A percentile compares a stretch with the other conserved stretches of the same genome.
These are phyloP conservation scores for Tetranychus urticae DNA, from an alignment of 1,140 invertebrate species.

Conservation along the genomic window DNA sequence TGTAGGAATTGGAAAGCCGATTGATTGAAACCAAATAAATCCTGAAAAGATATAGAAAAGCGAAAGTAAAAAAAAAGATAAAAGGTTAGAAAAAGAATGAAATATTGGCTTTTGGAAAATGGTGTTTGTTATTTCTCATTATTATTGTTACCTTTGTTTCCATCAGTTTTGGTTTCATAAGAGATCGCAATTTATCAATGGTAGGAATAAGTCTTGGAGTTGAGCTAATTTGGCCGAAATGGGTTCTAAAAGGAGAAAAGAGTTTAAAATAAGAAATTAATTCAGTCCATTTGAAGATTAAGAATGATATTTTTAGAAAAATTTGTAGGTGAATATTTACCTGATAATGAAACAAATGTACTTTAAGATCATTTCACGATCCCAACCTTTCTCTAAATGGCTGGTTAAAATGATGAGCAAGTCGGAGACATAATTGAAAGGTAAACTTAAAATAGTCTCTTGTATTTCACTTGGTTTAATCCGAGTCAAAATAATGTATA, in stretches of 20 bases:
- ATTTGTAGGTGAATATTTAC: not conserved
- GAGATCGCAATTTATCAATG: slow-evolving; percentile 2
- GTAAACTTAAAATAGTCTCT: slow-evolving; percentile 58
- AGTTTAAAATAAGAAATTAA: not conserved
- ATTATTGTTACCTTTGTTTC: not conserved
- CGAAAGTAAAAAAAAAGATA: not conserved
- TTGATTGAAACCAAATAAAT: slow-evolving; percentile 63
- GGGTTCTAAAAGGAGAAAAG: not conserved
- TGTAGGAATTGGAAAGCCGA: slow-evolving; percentile 49
- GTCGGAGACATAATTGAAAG: slow-evolving; percentile 52
- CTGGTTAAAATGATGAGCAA: slow-evolving; percentile 43
- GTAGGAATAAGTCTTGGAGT: not conserved
- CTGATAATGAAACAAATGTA: slow-evolving; percentile 41
- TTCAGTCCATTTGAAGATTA: too few species aligned
- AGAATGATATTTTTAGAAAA: not conserved
- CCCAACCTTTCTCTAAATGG: slow-evolving; percentile 36
- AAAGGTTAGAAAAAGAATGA: not conserved
- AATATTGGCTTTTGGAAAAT: not conserved
- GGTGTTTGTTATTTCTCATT: not conserved
- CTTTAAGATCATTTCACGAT: slow-evolving; percentile 47
- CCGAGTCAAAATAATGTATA: slow-evolving; percentile 47
- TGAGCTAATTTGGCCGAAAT: slow-evolving; percentile 9
- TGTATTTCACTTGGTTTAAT: slow-evolving; percentile 62
- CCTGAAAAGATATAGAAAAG: slow-evolving; percentile 26
- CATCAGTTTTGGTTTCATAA: not conserved